Percentiles rank a stretch among this genome's conserved stretches.
Conservation (phyloP, 1,140 invertebrate species). For the Tetragnatha versicolor region DNA sequence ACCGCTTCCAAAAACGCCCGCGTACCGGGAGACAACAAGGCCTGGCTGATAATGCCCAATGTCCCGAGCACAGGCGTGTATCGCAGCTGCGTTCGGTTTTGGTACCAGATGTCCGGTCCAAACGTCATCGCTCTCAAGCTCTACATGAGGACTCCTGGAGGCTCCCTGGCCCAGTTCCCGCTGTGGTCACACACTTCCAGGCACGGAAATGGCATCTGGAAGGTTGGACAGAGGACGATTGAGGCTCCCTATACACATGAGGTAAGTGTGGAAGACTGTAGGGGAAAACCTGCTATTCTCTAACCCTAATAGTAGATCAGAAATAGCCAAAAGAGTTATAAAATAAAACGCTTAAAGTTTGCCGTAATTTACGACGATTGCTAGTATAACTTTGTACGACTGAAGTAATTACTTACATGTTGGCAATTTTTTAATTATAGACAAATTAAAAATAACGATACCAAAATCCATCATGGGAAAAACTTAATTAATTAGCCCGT, state of each 20-base stretch:
- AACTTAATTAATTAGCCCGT: too few species aligned
- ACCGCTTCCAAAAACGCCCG: slow-evolving; percentile 18
- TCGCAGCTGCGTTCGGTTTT: slow-evolving; percentile 54
- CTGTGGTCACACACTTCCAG: slow-evolving; percentile 40
- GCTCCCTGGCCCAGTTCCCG: background rate
- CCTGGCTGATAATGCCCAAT: slow-evolving; percentile 42
- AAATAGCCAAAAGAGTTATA: too few species aligned
- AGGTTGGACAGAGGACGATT: slow-evolving; percentile 36
- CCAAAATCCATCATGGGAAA: too few species aligned
- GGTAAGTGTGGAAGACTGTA: slow-evolving; percentile 5
- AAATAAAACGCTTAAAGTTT: too few species aligned
- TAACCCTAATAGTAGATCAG: too few species aligned
- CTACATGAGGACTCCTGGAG: slow-evolving; percentile 38
- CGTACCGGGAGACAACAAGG: slow-evolving; percentile 36
- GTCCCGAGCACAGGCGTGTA: slow-evolving; percentile 22
- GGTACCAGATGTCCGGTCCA: slow-evolving; percentile 58
- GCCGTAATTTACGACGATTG: too few species aligned
- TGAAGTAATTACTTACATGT: too few species aligned
- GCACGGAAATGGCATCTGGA: slow-evolving; percentile 37
- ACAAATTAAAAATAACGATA: too few species aligned
- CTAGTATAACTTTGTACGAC: too few species aligned
- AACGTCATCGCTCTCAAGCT: slow-evolving; percentile 52
- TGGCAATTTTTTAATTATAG: too few species aligned
- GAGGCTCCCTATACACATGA: slow-evolving; percentile 31
- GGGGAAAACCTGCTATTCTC: too few species aligned